Conservation (phyloP, 37 sponge, comb jelly and placozoan genomes). For the Spongia lamella region DNA sequence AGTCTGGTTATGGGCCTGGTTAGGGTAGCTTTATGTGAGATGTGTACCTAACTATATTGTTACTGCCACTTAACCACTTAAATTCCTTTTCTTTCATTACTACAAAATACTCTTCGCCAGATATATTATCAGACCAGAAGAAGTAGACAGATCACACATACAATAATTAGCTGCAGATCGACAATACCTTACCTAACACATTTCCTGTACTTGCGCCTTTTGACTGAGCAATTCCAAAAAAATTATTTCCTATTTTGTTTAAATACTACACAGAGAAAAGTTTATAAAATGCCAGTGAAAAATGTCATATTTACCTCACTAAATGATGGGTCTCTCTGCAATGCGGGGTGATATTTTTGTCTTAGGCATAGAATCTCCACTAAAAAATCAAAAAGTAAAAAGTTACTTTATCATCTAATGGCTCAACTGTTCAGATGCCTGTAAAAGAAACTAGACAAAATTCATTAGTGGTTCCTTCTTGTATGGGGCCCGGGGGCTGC, state of each 20-base stretch:
- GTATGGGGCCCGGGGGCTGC: slow-evolving; percentile 47
- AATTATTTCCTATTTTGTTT: slow-evolving; percentile 1
- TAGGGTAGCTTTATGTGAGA: too few relatives aligned
- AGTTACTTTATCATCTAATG: background rate
- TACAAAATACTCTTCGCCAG: too few relatives aligned
- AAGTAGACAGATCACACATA: too few relatives aligned
- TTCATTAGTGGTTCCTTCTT: slow-evolving; percentile 42
- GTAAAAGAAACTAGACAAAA: slow-evolving; percentile 62
- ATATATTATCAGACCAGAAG: too few relatives aligned
- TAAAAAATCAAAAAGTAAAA: too few relatives aligned
- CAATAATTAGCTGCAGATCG: too few relatives aligned
- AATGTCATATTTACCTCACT: slow-evolving; percentile 24
- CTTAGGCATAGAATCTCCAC: slow-evolving; percentile 42
- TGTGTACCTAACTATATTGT: too few relatives aligned
- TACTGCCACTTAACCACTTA: too few relatives aligned
- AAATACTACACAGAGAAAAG: slow-evolving; percentile 1
- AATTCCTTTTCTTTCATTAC: too few relatives aligned
- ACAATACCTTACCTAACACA: slow-evolving; percentile 8
- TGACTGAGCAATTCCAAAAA: background rate
- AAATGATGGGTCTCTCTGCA: slow-evolving; percentile 44
- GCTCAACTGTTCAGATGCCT: slow-evolving; percentile 7
- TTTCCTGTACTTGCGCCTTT: background rate
- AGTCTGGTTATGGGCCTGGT: too few relatives aligned
- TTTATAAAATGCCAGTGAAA: slow-evolving; percentile 1
- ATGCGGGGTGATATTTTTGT: slow-evolving; percentile 13